Evolutionary conservation across 2,797 vertebrate genomes (phyloP), one percentile per base, ranked within the genome.

Genomic region (Myotis planiceps): DNA sequence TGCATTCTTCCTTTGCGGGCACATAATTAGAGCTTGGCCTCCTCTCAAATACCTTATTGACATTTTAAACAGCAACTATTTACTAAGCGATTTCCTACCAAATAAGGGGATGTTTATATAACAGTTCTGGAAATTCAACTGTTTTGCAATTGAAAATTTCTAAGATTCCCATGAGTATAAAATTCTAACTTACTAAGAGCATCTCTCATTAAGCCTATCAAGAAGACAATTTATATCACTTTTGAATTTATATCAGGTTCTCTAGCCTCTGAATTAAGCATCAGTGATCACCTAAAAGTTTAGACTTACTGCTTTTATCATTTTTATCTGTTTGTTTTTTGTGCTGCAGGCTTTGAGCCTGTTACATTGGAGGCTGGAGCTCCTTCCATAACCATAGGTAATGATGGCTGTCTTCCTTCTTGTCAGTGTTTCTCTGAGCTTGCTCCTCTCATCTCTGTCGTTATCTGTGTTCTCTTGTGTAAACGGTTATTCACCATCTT

Each of bases 291-390:
- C n/a, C 34, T 72, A 32, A 74, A 72, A 55, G 19, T 49, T 68
- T 66, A 37, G 23, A 4, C 21, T 82, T 92, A 37, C 74, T 80
- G 9, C 6, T 49, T 76, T 75, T 72, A 37, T 94, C 78, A 58
- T 25, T 68, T 63, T 29, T 47, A 14, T 72, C 42, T 94, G 49
- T 95, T 83, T 83, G 2, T 96, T 76, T 95, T 84, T 83, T 68
- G n/a, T 80, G 81, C 74, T 69, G 18, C 87, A 97, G 93, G 45
- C 47, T 90, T 71, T 72, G 89, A 88, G 34, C 75, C 83, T 65
- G 34, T 66, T 87, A 72, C 55, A 55, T 29, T 45, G 32, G 90
- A 75, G 66, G 90, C 65, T 0, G 65, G 94, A 27, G 29, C 5
- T 5, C 69, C 90, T 9, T 53, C 85, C 8, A 32, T 53, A 32